A percentile compares a stretch with the other conserved stretches of the same genome.
Evolutionary conservation across 2,113 vertebrate genomes (phyloP).

Genomic region (Tyrannus savana): DNA sequence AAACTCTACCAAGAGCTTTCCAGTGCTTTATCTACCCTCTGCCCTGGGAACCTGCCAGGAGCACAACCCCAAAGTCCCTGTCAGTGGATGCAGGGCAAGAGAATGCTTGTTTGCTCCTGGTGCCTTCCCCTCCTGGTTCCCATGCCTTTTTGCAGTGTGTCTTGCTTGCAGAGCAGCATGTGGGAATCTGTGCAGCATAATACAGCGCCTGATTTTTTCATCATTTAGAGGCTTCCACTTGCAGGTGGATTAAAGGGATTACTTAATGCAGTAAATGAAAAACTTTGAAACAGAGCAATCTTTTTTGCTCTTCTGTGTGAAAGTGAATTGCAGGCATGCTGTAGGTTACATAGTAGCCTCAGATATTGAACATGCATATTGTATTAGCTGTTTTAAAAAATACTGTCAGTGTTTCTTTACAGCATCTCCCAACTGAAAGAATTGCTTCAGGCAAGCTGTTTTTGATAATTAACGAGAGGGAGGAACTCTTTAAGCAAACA

Average conservation of each 20-base stretch:
- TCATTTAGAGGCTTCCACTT: background rate
- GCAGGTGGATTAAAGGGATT: constrained; percentile 16
- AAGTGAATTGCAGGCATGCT: background rate
- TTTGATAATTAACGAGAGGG: constrained; percentile 12
- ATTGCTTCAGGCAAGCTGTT: background rate
- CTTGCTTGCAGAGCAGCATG: background rate
- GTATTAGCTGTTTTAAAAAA: background rate
- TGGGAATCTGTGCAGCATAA: background rate
- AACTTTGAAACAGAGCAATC: background rate
- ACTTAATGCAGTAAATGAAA: background rate
- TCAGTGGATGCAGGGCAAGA: accelerated
- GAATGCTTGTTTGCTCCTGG: background rate
- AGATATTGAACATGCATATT: background rate
- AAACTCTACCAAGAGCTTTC: background rate
- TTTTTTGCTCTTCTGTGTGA: background rate
- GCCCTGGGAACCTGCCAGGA: background rate
- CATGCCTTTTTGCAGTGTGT: accelerated
- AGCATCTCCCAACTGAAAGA: background rate
- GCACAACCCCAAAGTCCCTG: accelerated
- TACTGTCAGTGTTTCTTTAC: background rate
- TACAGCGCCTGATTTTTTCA: background rate
- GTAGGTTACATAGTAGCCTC: background rate
- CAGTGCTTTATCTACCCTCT: background rate
- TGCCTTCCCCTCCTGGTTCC: background rate
- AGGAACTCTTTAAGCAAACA: background rate